phyloP scores from a whole-genome alignment of 2,888 invertebrate genomes.

The Acronicta aceris region DNA sequence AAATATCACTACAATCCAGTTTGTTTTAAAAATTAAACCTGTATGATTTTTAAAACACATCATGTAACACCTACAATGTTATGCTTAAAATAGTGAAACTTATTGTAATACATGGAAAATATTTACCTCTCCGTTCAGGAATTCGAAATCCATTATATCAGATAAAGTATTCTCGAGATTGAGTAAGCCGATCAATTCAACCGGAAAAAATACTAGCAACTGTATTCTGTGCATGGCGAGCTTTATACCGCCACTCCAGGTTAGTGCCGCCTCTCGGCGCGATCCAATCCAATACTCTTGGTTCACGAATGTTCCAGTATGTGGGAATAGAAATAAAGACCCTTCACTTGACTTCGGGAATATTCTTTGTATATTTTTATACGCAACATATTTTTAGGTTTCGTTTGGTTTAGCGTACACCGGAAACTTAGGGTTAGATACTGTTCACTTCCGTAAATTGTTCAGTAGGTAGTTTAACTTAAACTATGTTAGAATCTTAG shows the following conservation, averaged over 20 bases:
- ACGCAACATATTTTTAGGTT: slow-evolving; percentile 13
- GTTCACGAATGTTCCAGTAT: slow-evolving; percentile 46
- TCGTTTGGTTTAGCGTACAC: neutral
- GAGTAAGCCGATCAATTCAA: slow-evolving; percentile 47
- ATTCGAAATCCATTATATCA: slow-evolving; percentile 48
- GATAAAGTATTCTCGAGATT: slow-evolving; percentile 39
- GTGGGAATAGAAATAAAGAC: slow-evolving; percentile 45
- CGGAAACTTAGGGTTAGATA: neutral
- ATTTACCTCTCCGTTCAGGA: slow-evolving; percentile 29
- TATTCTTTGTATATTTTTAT: slow-evolving; percentile 33
- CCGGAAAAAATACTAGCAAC: slow-evolving; percentile 49
- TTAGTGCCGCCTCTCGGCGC: slow-evolving; percentile 51
- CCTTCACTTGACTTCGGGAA: slow-evolving; percentile 42
- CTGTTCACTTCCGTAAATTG: neutral
- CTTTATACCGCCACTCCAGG: slow-evolving; percentile 49
- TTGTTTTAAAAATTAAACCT: too few relatives aligned
- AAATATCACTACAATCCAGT: too few relatives aligned
- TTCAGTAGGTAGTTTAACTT: neutral
- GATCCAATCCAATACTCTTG: slow-evolving; percentile 39
- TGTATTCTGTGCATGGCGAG: slow-evolving; percentile 39
- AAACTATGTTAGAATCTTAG: neutral
- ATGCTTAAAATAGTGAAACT: neutral
- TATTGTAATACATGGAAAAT: neutral
- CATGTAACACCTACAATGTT: too few relatives aligned
- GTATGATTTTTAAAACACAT: too few relatives aligned